These are phyloP conservation scores for Styela plicata DNA, from an alignment of 23 tunicate species.

Conservation along the genomic window DNA sequence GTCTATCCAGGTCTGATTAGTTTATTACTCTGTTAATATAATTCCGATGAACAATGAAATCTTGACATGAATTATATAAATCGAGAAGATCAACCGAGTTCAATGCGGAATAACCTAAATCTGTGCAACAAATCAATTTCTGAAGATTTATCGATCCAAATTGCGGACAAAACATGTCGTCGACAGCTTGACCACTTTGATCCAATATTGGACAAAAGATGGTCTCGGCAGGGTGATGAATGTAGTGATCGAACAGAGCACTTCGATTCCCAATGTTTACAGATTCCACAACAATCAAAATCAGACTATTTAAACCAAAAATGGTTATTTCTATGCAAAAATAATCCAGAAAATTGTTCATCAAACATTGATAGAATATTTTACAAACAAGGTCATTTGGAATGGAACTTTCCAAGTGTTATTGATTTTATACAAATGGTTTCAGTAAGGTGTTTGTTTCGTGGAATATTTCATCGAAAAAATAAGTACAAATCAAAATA, in stretches of 20 bases:
- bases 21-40: no score
- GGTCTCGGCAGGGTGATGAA: no score
- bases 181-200: background rate
- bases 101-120: background rate
- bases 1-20: no score
- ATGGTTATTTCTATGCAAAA: background rate
- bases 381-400: background rate
- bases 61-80: background rate
- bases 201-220: no score
- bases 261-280: no score
- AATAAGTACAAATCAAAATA: background rate
- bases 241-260: no score
- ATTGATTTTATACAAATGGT: background rate
- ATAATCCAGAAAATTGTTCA: background rate
- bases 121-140: background rate
- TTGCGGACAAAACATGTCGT: background rate
- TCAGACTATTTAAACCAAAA: background rate
- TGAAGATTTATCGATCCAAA: background rate
- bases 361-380: no score
- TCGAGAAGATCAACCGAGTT: background rate
- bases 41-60: no score
- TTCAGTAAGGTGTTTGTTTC: background rate
- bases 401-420: background rate
- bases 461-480: background rate
- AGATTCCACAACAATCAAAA: no score